Evolutionary conservation across 2,113 vertebrate genomes (phyloP).

Genomic region (Indicator indicator): DNA sequence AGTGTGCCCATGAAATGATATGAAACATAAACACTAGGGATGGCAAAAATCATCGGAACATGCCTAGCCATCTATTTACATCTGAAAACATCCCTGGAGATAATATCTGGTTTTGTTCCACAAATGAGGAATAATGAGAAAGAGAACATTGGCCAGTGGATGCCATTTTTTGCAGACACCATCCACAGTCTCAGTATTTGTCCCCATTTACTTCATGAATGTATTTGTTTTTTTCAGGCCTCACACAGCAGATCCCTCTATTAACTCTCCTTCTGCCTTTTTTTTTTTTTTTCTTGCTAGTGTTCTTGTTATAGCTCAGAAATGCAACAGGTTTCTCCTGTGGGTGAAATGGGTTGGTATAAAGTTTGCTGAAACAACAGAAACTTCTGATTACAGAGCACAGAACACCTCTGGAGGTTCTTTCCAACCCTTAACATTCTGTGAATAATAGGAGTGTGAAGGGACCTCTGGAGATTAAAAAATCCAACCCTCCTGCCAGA

Average conservation of each 20-base stretch:
- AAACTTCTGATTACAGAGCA: background rate
- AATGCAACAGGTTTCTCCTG: background rate
- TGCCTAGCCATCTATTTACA: conserved; percentile 68
- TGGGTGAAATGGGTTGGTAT: background rate
- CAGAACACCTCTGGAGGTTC: no score
- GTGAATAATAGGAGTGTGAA: no score
- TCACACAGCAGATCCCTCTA: background rate
- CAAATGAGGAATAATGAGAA: conserved; percentile 65
- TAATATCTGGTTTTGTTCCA: background rate
- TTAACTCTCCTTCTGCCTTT: background rate
- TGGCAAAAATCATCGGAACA: conserved; percentile 52
- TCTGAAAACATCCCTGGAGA: conserved; percentile 50
- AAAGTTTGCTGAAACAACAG: background rate
- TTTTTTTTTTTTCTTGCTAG: background rate
- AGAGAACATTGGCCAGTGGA: background rate
- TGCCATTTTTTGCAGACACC: conserved; percentile 16
- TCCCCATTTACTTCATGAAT: background rate
- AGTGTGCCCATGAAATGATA: conserved; percentile 63
- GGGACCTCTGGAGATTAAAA: no score
- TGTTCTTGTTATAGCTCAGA: background rate
- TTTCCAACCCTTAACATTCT: no score
- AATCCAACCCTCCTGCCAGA: no score
- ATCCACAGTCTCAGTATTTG: background rate
- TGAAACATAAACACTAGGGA: conserved; percentile 48
- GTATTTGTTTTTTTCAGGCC: background rate